Base-by-base conservation (phyloP, 2,888 invertebrate genomes). In the Caenorhabditis imperialis region DNA sequence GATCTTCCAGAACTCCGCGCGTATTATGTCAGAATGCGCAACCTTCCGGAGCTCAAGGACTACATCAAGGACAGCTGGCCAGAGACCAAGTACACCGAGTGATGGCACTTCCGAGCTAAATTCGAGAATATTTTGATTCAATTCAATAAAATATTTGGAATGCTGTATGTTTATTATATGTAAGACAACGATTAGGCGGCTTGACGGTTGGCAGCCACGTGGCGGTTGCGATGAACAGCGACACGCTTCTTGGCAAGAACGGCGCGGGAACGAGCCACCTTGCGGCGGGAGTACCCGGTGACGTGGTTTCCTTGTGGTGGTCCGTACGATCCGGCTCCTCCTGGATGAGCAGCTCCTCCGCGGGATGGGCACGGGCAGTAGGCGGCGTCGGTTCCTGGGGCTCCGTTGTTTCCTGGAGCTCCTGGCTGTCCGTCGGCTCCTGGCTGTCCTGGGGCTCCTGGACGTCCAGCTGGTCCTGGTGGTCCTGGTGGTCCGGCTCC, bases 401-500 rank as follows among this genome's bases (percentile, higher is more conserved):
- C 8, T 70, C 75, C 75, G 33, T 58, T 48, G 27, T 69, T 69
- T 63, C 75, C 75, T 65, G 75, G 75, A 18, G 57, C 53, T 70
- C 75, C 75, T 40, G 63, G 63, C 53, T 70, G 70, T 58, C 75
- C 75, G 30, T 62, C 54, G 30, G 55, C 38, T 58, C 75, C 75
- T 27, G 75, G 58, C 35, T 69, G 69, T 63, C 75, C 75, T 53
- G 70, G 70, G n/a, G 23, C 50, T 70, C 75, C 75, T 53, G 69
- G 69, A 27, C 54, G 45, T 70, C 75, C 75, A 4, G 62, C 30
- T 58, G 75, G 70, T 70, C 75, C 75, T 63, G 67, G 75, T 62
- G 70, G 70, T 60, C 76, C 76, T 58, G 76, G 67, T 67, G 71
- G 67, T 57, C 72, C 76, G 10, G 30, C 58, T 53, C 75, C 69